Conservation (phyloP, 2,888 invertebrate species). For the Loripinus fragilis region DNA sequence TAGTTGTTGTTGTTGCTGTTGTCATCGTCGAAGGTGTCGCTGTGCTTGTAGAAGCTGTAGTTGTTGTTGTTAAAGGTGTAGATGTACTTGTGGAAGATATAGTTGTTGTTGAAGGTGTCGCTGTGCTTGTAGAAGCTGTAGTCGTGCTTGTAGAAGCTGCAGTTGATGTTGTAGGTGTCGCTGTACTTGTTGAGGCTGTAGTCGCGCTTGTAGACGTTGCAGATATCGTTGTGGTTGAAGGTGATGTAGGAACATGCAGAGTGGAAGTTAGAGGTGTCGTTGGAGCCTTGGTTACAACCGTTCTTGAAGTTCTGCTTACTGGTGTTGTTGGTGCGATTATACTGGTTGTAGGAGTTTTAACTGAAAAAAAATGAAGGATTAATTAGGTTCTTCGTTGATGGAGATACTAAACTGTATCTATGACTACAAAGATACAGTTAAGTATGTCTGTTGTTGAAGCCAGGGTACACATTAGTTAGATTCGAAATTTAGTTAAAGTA, state of each 20-base stretch:
- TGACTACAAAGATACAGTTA: too few species aligned
- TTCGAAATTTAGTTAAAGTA: too few species aligned
- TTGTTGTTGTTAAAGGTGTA: neutral
- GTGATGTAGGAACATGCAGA: neutral
- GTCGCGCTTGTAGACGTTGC: neutral
- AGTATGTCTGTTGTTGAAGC: too few species aligned
- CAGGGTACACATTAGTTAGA: too few species aligned
- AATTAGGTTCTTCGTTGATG: too few species aligned
- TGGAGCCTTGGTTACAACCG: neutral
- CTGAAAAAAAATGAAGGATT: neutral
- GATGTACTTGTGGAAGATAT: neutral
- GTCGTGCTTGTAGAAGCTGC: neutral
- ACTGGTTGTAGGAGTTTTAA: neutral
- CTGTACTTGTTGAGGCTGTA: neutral
- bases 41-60: neutral
- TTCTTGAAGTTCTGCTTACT: neutral
- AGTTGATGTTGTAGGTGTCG: neutral
- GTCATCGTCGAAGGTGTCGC: neutral
- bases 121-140: neutral
- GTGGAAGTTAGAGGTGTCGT: neutral
- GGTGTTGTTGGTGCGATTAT: neutral
- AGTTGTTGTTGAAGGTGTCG: neutral
- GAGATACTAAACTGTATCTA: too few species aligned
- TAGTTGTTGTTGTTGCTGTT: neutral
- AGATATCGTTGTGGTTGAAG: neutral